Base-by-base conservation (phyloP, 2,888 invertebrate species). In the Deilephila elpenor region DNA sequence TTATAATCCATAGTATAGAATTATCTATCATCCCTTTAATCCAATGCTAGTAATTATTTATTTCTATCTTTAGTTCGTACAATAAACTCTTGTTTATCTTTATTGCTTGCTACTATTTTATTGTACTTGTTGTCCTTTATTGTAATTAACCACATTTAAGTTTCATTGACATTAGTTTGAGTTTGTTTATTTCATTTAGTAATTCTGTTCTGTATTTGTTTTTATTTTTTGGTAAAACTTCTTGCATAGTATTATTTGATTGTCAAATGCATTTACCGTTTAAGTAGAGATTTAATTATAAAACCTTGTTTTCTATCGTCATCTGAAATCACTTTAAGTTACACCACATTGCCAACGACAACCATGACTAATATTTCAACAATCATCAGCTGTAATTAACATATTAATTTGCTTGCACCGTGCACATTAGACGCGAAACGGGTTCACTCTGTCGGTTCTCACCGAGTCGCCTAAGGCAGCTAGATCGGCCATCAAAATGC, bases 401-500 rank as follows among this genome's bases (percentile, higher is more conserved):
- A 51, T 53, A 67, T 70, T 64, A 20, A 60, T 74, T 71, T 56
- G 71, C 71, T 60, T 70, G 37, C 34, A 62, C 80, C 83, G 89
- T 91, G 90, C 83, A 88, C 67, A 73, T 71, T 92, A 93, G 93
- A 89, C 91, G 20, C 90, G 87, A 67, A 81, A 85, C 59, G 84
- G 84, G 77, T 87, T 88, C 84, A 81, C 84, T 7, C 86, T 82
- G 74, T 78, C 87, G 5, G 76, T 87, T 76, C 64, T 78, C 34
- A 76, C 75, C 11, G 84, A 87, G 3, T 71, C 81, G 25, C 85
- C 87, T 7, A 81, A 79, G n/a, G 74, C 76, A 6, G 74, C 83
- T 59, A 84, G 83, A 5, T 80, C 90, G 4, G 82, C 83, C 0
- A 70, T 93, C 34, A 83, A 89, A 60, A 86, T 89, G 88, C 85